phyloP scores from a whole-genome alignment of 2,888 invertebrate genomes.

The Callosobruchus maculatus region DNA sequence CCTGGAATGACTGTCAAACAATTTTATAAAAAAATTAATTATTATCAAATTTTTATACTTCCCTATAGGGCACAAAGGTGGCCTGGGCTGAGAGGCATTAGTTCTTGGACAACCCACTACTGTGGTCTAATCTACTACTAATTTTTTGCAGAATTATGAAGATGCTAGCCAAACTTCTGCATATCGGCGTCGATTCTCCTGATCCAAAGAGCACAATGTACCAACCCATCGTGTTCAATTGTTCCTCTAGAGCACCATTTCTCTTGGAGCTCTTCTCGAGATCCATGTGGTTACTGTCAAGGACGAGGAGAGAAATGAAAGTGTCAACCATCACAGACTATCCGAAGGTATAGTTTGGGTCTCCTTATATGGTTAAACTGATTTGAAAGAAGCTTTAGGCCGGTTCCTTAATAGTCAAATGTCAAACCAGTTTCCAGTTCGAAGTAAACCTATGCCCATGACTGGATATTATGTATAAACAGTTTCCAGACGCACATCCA shows the following conservation, averaged over 20 bases:
- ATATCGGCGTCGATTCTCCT: slow-evolving; percentile 40
- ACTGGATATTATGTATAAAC: no score
- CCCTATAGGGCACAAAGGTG: no score
- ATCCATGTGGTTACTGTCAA: slow-evolving; percentile 44
- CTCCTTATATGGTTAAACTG: background rate
- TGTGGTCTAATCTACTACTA: no score
- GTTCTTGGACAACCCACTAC: no score
- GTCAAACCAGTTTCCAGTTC: no score
- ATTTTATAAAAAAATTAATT: no score
- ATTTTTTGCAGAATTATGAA: slow-evolving; percentile 35
- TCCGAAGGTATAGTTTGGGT: slow-evolving; percentile 32
- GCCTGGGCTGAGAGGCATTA: no score
- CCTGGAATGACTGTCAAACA: no score
- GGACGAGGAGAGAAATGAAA: slow-evolving; percentile 46
- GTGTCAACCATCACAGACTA: slow-evolving; percentile 41
- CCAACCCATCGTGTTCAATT: slow-evolving; percentile 42
- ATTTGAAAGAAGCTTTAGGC: no score
- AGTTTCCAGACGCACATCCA: no score
- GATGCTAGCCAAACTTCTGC: slow-evolving; percentile 39
- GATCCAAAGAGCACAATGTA: slow-evolving; percentile 34
- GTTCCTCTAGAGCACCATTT: slow-evolving; percentile 36
- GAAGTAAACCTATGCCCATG: no score
- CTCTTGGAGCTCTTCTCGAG: slow-evolving; percentile 44
- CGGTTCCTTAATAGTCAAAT: no score
- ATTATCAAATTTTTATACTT: slow-evolving; percentile 1